These are phyloP conservation scores for Idaea biselata DNA, from an alignment of 2,888 invertebrate genomes.

Conservation along the genomic window DNA sequence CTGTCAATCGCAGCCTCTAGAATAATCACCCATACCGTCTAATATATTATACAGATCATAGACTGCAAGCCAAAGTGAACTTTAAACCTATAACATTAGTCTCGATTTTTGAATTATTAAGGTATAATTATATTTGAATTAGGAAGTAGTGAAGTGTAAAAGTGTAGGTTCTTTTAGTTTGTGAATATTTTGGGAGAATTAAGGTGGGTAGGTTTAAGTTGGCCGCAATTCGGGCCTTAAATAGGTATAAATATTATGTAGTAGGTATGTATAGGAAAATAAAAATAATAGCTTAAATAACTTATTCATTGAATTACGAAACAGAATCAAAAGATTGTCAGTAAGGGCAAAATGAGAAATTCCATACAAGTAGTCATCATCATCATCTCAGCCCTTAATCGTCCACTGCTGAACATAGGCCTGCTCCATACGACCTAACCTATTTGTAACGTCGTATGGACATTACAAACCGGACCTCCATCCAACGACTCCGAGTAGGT, in stretches of 20 bases:
- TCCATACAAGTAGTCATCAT: no score
- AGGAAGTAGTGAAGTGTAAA: not conserved
- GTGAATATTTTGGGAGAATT: not conserved
- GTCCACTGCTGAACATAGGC: no score
- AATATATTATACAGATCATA: not conserved
- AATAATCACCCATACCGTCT: slow-evolving; percentile 45
- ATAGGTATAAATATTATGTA: no score
- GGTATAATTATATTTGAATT: not conserved
- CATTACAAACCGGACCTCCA: no score
- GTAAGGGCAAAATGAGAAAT: no score
- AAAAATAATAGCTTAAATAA: not conserved
- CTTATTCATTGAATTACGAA: no score
- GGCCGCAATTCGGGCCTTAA: not conserved
- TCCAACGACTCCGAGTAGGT: no score
- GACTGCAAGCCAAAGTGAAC: not conserved
- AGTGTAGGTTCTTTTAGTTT: not conserved
- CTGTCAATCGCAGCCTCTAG: slow-evolving; percentile 68
- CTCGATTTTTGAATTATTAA: not conserved
- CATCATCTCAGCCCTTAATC: no score
- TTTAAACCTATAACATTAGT: not conserved
- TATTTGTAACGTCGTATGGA: no score
- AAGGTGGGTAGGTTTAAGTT: not conserved
- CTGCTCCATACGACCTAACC: no score
- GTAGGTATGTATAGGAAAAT: slow-evolving; percentile 8
- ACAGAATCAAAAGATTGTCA: no score